A percentile compares a stretch with the other conserved stretches of the same genome.
These are phyloP conservation scores for Thereva nobilitata DNA, from an alignment of 2,888 invertebrate species.

Conservation along the genomic window DNA sequence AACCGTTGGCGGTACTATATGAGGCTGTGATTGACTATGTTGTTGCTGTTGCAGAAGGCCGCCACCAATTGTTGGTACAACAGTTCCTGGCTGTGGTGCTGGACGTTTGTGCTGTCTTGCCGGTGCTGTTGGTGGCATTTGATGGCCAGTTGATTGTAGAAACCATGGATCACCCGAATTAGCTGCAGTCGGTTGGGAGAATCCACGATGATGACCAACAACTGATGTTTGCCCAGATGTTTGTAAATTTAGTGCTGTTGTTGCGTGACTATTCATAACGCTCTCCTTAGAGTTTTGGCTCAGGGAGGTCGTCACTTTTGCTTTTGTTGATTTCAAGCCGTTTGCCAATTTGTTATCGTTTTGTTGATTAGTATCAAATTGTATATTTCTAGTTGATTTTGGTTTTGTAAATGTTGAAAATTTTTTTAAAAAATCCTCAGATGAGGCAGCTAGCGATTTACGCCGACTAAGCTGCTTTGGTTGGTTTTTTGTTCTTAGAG, in stretches of 20 bases:
- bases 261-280: slow-evolving; percentile 59
- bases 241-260: slow-evolving; percentile 53
- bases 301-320: slow-evolving; percentile 21
- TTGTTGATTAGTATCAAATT: slow-evolving; percentile 6
- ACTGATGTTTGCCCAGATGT: slow-evolving; percentile 57
- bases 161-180: slow-evolving; percentile 59
- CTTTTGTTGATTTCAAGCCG: slow-evolving; percentile 7
- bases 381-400: neutral
- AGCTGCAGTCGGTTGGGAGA: slow-evolving; percentile 56
- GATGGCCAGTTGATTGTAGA: slow-evolving; percentile 58
- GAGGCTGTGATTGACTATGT: slow-evolving; percentile 57
- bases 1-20: slow-evolving; percentile 57
- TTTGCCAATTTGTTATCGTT: slow-evolving; percentile 5
- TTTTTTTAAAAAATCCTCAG: slow-evolving; percentile 19
- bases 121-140: slow-evolving; percentile 60
- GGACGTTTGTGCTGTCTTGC: slow-evolving; percentile 59
- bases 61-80: slow-evolving; percentile 36
- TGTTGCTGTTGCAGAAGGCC: slow-evolving; percentile 53
- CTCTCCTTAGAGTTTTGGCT: slow-evolving; percentile 19
- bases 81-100: slow-evolving; percentile 55
- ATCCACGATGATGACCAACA: slow-evolving; percentile 59
- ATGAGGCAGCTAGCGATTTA: slow-evolving; percentile 20
- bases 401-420: slow-evolving; percentile 7
- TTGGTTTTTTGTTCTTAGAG: slow-evolving; percentile 25
- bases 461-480: slow-evolving; percentile 31